phyloP scores from a whole-genome alignment of 2,888 invertebrate species.

The Oscheius sp. region DNA sequence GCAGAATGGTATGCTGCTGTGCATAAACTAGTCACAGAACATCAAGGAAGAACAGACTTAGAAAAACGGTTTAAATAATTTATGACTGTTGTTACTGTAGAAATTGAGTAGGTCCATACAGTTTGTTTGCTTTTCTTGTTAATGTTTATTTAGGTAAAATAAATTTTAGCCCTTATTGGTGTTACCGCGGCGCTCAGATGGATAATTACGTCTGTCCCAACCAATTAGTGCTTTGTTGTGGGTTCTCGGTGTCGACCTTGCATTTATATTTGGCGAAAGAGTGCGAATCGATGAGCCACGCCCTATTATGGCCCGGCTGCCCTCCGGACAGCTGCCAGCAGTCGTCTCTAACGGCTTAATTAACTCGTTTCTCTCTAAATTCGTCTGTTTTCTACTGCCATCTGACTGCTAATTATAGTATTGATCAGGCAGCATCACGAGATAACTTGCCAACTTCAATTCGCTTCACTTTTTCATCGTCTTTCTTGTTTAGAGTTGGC shows the following conservation, averaged over 20 bases:
- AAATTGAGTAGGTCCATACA: background rate
- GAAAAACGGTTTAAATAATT: conserved; percentile 19
- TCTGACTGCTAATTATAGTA: conserved; percentile 6
- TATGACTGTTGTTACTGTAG: background rate
- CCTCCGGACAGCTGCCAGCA: conserved; percentile 3
- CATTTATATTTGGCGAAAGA: conserved; percentile 26
- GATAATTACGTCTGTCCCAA: background rate
- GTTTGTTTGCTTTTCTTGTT: background rate
- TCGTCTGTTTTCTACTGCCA: background rate
- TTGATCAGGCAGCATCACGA: background rate
- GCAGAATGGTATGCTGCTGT: conserved; percentile 56
- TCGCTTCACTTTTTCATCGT: too few relatives aligned
- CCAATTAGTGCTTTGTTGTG: conserved; percentile 15
- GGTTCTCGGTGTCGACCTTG: conserved; percentile 25
- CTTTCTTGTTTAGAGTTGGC: too few relatives aligned
- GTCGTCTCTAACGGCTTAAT: background rate
- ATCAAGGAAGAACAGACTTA: conserved; percentile 37
- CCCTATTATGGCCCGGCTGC: conserved; percentile 12
- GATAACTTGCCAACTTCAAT: too few relatives aligned
- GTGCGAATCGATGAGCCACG: conserved; percentile 27
- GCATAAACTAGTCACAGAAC: conserved; percentile 53
- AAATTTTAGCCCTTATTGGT: too few relatives aligned
- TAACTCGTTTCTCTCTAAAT: background rate
- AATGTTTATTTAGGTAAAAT: background rate
- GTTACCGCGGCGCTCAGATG: background rate